A percentile compares a stretch with the other conserved stretches of the same genome.
These are phyloP conservation scores for Trichomycterus rosablanca DNA, from an alignment of 2,113 vertebrate species.

Conservation along the genomic window DNA sequence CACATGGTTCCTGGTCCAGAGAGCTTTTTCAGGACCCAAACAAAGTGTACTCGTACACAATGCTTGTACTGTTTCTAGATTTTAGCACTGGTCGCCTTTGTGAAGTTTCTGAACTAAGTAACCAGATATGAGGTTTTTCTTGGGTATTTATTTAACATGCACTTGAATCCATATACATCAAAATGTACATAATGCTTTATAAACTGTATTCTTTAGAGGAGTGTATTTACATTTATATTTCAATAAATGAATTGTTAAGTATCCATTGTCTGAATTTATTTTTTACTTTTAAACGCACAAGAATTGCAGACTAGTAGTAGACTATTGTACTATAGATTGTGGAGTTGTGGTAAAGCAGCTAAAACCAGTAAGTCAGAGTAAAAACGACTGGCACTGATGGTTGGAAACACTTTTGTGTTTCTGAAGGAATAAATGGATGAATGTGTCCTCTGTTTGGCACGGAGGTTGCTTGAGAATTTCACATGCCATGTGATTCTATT, in stretches of 20 bases:
- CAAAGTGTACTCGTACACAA: too few relatives aligned
- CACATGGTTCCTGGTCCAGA: too few relatives aligned
- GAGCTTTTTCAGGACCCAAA: too few relatives aligned
- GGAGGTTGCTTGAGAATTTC: constrained; percentile 14
- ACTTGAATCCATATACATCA: neutral
- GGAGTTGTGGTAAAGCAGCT: too few relatives aligned
- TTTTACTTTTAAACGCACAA: too few relatives aligned
- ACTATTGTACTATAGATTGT: too few relatives aligned
- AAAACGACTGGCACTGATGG: too few relatives aligned
- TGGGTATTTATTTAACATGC: neutral
- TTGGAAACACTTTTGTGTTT: too few relatives aligned
- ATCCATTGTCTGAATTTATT: constrained; percentile 3
- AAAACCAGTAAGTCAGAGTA: too few relatives aligned
- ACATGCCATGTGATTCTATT: constrained; percentile 18
- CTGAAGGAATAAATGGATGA: constrained; percentile 8
- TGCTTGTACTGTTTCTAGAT: neutral
- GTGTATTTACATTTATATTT: constrained; percentile 7
- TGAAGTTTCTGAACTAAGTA: neutral
- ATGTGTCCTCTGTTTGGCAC: constrained; percentile 17
- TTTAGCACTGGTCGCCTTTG: neutral
- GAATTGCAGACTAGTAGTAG: too few relatives aligned
- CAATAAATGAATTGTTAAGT: neutral
- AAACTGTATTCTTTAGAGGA: neutral
- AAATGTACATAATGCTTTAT: neutral
- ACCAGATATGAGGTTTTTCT: neutral